Evolutionary conservation across 2,113 vertebrate genomes (phyloP).

Genomic region (Mus spicilegus): DNA sequence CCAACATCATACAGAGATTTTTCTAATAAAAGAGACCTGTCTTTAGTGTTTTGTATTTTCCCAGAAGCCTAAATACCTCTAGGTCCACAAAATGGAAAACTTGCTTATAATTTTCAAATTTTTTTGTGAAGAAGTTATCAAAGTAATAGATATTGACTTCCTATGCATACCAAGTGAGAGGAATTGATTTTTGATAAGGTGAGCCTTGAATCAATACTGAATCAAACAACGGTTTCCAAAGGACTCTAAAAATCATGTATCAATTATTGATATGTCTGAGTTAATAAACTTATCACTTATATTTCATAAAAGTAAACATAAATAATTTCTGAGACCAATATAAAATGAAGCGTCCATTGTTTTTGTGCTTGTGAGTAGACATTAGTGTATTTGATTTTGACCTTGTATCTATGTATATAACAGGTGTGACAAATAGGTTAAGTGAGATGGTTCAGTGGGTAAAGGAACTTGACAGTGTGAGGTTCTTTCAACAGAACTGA

Average conservation of each 20-base stretch:
- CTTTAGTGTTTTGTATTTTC: not conserved
- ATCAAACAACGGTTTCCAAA: not conserved
- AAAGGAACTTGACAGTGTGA: not conserved
- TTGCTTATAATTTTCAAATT: not conserved
- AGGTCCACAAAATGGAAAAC: not conserved
- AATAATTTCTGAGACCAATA: not conserved
- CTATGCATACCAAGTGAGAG: not conserved
- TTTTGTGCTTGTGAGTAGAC: not conserved
- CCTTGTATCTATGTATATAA: not conserved
- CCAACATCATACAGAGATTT: not conserved
- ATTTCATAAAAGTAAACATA: not conserved
- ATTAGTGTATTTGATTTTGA: not conserved
- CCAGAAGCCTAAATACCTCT: not conserved
- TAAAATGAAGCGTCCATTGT: not conserved
- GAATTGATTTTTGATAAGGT: not conserved
- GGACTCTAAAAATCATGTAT: not conserved
- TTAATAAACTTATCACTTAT: slow-evolving; percentile 11
- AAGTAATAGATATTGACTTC: not conserved
- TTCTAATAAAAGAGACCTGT: not conserved
- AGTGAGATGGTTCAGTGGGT: not conserved
- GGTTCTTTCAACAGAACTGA: not conserved
- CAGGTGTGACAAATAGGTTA: not conserved
- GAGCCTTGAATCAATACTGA: not conserved
- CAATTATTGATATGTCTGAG: slow-evolving; percentile 16
- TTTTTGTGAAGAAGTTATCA: not conserved